Conservation (phyloP, 2,113 vertebrate species). For the Indri indri region DNA sequence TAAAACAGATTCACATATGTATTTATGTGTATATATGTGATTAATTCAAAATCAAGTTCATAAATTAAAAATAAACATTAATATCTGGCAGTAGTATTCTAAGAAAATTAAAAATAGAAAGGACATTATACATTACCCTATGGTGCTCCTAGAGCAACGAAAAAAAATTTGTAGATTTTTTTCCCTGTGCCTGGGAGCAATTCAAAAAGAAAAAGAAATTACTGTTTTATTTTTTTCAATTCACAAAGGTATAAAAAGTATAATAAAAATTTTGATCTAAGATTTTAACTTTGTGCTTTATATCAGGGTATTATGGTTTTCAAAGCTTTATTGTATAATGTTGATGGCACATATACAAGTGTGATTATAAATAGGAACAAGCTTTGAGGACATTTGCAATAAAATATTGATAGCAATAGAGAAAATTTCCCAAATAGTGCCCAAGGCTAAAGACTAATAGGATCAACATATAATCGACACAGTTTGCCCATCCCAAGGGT, state of each 20-base stretch:
- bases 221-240: background rate
- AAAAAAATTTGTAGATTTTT: background rate
- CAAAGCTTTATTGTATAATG: background rate
- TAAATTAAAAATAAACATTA: background rate
- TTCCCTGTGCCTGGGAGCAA: background rate
- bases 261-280: background rate
- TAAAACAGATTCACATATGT: background rate
- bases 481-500: background rate
- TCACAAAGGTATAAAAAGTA: background rate
- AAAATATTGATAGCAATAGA: conserved; percentile 59
- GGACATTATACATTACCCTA: background rate
- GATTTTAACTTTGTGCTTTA: background rate
- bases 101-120: background rate
- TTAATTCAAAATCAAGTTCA: background rate
- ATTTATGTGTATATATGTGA: background rate
- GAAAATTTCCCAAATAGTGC: background rate
- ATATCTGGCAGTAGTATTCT: background rate
- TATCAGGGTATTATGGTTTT: background rate
- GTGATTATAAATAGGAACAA: background rate
- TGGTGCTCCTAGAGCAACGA: background rate
- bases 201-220: background rate
- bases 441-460: conserved; percentile 44
- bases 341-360: background rate
- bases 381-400: background rate
- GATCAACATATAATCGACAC: conserved; percentile 13